phyloP scores from a whole-genome alignment of 2,888 invertebrate genomes.

The Stomorhina lunata region DNA sequence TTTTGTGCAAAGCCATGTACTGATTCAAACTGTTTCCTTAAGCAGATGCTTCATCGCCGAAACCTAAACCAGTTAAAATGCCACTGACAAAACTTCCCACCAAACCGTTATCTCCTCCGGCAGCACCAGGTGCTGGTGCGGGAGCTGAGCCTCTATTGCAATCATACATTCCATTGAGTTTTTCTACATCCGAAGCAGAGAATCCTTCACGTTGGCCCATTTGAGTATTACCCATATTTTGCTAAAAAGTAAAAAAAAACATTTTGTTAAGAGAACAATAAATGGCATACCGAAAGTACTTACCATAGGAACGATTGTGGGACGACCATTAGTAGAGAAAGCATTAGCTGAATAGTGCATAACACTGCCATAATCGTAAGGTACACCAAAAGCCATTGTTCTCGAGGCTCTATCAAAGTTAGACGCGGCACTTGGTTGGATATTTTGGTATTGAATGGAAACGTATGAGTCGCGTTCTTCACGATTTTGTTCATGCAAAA shows the following conservation, averaged over 20 bases:
- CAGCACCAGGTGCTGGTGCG: constrained; percentile 33
- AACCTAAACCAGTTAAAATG: constrained; percentile 74
- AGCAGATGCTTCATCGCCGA: constrained; percentile 66
- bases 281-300: constrained; percentile 51
- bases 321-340: constrained; percentile 86
- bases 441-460: constrained; percentile 85
- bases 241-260: constrained; percentile 63
- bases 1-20: not conserved
- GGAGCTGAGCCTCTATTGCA: constrained; percentile 77
- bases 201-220: constrained; percentile 89
- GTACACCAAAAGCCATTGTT: constrained; percentile 85
- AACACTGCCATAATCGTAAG: constrained; percentile 89
- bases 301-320: constrained; percentile 87
- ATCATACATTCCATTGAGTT: constrained; percentile 88
- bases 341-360: constrained; percentile 91
- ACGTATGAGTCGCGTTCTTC: constrained; percentile 87
- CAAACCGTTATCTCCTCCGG: constrained; percentile 70
- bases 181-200: constrained; percentile 86
- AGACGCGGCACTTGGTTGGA: constrained; percentile 83
- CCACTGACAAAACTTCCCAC: constrained; percentile 76
- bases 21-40: not conserved
- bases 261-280: not conserved
- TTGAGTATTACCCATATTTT: constrained; percentile 77
- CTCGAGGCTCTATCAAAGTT: constrained; percentile 86
- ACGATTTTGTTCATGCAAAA: constrained; percentile 91